Conservation (phyloP, 2,888 invertebrate genomes). For the Bombyx huttoni region DNA sequence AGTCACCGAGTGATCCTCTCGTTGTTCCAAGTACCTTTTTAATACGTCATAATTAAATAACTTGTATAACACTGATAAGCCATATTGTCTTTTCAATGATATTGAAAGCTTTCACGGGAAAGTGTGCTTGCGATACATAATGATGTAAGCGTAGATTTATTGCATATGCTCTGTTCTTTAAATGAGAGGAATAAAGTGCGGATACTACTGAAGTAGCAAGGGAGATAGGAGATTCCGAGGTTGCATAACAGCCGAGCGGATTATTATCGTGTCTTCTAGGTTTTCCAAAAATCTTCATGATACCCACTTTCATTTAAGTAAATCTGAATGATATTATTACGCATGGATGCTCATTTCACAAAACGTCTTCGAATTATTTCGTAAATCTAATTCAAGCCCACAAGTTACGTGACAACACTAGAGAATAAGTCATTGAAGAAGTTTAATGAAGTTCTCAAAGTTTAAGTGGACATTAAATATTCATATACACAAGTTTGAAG, state of each 20-base stretch:
- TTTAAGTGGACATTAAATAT: constrained; percentile 67
- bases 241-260: too few relatives aligned
- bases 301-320: too few relatives aligned
- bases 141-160: too few relatives aligned
- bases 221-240: too few relatives aligned
- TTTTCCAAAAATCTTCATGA: too few relatives aligned
- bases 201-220: too few relatives aligned
- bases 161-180: too few relatives aligned
- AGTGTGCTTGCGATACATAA: neutral
- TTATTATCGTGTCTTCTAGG: too few relatives aligned
- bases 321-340: too few relatives aligned
- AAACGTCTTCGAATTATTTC: neutral
- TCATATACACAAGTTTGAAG: constrained; percentile 15
- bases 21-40: neutral
- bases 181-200: too few relatives aligned
- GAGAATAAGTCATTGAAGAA: constrained; percentile 44
- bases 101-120: neutral
- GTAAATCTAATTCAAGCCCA: neutral
- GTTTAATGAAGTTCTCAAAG: constrained; percentile 59
- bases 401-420: constrained; percentile 1
- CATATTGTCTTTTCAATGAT: neutral
- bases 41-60: neutral
- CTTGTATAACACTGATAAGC: neutral
- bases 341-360: neutral
- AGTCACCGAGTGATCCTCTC: neutral